phyloP scores from a whole-genome alignment of 2,797 vertebrate genomes.

The Pteropus rufus region DNA sequence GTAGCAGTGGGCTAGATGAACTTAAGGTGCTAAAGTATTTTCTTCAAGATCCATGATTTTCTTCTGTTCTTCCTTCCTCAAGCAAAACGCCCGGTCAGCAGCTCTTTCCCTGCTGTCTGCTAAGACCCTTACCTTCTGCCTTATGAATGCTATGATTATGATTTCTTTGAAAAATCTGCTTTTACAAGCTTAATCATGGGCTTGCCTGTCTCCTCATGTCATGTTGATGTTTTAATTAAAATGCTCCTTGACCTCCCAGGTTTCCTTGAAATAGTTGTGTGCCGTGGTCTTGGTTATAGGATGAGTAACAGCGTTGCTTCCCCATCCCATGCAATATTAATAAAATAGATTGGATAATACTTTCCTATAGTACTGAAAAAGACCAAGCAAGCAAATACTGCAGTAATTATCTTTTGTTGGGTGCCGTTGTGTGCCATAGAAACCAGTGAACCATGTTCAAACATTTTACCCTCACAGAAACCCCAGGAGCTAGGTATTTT shows the following conservation, averaged over 20 bases:
- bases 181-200: not conserved
- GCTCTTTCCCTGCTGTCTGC: not conserved
- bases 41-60: not conserved
- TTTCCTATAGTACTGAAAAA: not conserved
- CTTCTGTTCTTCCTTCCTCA: not conserved
- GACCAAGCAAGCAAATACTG: not conserved
- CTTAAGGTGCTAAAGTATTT: not conserved
- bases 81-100: not conserved
- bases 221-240: constrained; percentile 17
- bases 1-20: too few relatives aligned
- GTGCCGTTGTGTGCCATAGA: not conserved
- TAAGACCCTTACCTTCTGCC: not conserved
- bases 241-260: not conserved
- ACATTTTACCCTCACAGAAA: not conserved
- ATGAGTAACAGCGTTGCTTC: not conserved
- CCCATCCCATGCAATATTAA: fast-evolving
- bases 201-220: not conserved
- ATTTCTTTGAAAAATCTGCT: not conserved
- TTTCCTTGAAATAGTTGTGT: not conserved
- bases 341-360: not conserved
- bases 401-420: not conserved
- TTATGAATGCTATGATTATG: not conserved
- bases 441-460: not conserved
- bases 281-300: not conserved
- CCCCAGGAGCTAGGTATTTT: not conserved